These are phyloP conservation scores for Bolborhynchus lineola DNA, from an alignment of 2,113 vertebrate genomes.

Conservation along the genomic window DNA sequence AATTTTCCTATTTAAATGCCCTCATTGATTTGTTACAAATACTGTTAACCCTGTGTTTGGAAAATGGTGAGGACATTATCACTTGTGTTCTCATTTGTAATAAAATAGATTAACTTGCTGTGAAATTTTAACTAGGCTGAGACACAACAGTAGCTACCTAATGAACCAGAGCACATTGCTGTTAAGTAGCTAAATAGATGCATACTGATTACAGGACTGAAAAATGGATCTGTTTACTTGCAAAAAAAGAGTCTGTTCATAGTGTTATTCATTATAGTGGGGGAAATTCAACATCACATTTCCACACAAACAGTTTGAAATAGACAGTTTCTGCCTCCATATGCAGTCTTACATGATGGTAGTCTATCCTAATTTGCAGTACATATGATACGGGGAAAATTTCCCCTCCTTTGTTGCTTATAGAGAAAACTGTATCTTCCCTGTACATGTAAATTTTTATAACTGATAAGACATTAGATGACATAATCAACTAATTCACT, in stretches of 20 bases:
- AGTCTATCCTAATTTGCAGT: background rate
- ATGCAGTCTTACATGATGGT: background rate
- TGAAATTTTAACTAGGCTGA: conserved; percentile 79
- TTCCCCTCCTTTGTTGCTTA: background rate
- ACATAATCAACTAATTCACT: background rate
- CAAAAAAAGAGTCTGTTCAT: conserved; percentile 32
- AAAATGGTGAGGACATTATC: conserved; percentile 73
- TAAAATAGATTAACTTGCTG: conserved; percentile 82
- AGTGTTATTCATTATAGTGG: conserved; percentile 21
- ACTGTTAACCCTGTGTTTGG: conserved; percentile 77
- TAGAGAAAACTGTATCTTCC: background rate
- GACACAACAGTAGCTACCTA: conserved; percentile 81
- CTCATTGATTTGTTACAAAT: conserved; percentile 74
- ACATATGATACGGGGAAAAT: background rate
- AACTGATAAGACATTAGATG: background rate
- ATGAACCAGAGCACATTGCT: conserved; percentile 78
- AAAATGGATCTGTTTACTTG: conserved; percentile 76
- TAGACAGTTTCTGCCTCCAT: background rate
- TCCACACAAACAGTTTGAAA: background rate
- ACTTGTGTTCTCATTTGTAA: conserved; percentile 81
- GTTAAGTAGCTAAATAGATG: conserved; percentile 81
- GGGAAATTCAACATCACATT: background rate
- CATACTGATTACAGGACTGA: conserved; percentile 77
- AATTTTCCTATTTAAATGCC: conserved; percentile 68
- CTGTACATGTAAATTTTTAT: background rate